Conservation (phyloP, 2,113 vertebrate species). For the Turnix velox region DNA sequence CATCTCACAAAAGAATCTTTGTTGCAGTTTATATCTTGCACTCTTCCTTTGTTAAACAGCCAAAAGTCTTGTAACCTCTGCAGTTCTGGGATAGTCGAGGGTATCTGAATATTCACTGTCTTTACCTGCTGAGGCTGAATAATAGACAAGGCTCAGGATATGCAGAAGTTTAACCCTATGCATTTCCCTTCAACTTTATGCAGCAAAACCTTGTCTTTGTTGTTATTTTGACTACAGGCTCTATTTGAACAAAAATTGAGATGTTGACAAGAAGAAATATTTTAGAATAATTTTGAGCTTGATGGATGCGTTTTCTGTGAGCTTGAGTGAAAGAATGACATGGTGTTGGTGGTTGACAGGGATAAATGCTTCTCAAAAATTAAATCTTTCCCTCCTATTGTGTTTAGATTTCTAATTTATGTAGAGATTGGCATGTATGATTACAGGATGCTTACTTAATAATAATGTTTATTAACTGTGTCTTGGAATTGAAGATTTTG, state of each 20-base stretch:
- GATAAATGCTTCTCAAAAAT: background rate
- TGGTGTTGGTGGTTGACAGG: background rate
- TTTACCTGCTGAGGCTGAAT: background rate
- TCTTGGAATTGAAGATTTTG: constrained; percentile 32
- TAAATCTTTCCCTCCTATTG: background rate
- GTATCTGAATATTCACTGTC: background rate
- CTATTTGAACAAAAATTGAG: background rate
- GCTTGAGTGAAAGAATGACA: background rate
- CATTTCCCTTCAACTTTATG: background rate
- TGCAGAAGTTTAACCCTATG: background rate
- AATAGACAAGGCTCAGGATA: background rate
- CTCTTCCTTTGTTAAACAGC: background rate
- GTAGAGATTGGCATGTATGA: background rate
- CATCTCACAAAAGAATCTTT: constrained; percentile 38
- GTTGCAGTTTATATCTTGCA: constrained; percentile 3
- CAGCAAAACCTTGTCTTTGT: background rate
- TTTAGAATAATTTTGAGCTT: background rate
- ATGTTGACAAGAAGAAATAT: background rate
- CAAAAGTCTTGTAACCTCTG: background rate
- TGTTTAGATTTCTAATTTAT: background rate
- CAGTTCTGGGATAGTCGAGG: background rate
- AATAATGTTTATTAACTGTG: constrained; percentile 23
- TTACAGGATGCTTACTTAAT: constrained; percentile 26
- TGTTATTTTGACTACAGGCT: background rate
- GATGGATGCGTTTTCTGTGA: background rate